phyloP scores from a whole-genome alignment of 2,797 vertebrate species.

The Phoebastria nigripes region DNA sequence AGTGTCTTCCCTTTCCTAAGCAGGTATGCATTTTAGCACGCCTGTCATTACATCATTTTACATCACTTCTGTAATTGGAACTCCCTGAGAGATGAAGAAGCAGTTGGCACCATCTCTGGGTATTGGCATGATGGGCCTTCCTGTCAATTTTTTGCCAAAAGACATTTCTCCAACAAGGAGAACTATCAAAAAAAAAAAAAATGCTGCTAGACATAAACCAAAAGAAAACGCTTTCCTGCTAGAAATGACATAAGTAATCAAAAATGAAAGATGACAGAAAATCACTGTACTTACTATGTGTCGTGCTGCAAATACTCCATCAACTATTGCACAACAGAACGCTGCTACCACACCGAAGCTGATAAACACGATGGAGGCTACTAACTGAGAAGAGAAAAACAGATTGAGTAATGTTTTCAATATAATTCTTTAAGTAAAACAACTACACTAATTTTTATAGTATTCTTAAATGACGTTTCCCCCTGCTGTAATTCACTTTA shows the following conservation, averaged over 20 bases:
- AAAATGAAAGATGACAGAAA: background rate
- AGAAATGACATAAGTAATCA: background rate
- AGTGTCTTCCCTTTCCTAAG: background rate
- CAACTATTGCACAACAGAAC: conserved; percentile 90
- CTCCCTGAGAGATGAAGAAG: background rate
- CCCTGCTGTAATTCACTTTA: background rate
- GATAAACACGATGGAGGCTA: conserved; percentile 92
- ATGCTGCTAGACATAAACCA: background rate
- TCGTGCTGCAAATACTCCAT: conserved; percentile 90
- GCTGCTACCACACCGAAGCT: conserved; percentile 89
- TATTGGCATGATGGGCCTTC: background rate
- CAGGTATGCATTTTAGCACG: background rate
- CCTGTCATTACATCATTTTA: background rate
- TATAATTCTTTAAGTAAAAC: background rate
- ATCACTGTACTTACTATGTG: conserved; percentile 85
- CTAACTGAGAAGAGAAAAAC: conserved; percentile 75
- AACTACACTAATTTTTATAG: background rate
- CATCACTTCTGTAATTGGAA: background rate
- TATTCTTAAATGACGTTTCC: background rate
- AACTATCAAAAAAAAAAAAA: background rate
- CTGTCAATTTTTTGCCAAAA: background rate
- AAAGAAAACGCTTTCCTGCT: background rate
- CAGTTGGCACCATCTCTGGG: background rate
- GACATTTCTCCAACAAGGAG: background rate
- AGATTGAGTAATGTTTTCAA: background rate